A percentile compares a stretch with the other conserved stretches of the same genome.
Conservation (phyloP, 2,797 vertebrate genomes). For the Cryptoprocta ferox region DNA sequence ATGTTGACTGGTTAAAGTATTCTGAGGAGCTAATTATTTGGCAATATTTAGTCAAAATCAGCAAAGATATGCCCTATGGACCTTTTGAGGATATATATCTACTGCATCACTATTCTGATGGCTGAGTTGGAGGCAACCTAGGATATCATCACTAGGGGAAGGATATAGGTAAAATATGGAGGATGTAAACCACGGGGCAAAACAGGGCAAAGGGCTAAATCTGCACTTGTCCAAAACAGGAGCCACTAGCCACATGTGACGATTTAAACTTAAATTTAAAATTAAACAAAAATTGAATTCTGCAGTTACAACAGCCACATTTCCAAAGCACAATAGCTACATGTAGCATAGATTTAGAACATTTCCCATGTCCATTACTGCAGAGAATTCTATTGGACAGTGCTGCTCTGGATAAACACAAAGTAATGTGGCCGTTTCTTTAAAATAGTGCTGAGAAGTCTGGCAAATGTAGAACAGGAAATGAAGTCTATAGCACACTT, state of each 20-base stretch:
- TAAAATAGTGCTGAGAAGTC: constrained; percentile 22
- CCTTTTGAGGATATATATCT: background rate
- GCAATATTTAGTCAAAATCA: constrained; percentile 34
- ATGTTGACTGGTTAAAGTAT: background rate
- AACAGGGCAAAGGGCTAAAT: background rate
- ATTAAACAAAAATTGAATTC: constrained; percentile 43
- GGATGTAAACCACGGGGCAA: background rate
- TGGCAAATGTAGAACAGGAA: constrained; percentile 8
- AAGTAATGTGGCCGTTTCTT: constrained; percentile 20
- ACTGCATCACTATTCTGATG: background rate
- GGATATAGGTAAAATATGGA: background rate
- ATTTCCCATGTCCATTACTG: background rate
- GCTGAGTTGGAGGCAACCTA: background rate
- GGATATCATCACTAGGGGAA: background rate
- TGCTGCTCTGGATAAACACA: constrained; percentile 5
- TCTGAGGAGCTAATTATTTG: constrained; percentile 1
- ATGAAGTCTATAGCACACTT: background rate
- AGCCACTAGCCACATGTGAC: background rate
- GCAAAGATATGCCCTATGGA: background rate
- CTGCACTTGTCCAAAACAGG: background rate
- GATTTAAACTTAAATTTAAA: constrained; percentile 9
- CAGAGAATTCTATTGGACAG: background rate
- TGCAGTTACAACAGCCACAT: background rate
- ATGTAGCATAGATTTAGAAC: background rate
- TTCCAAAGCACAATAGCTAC: background rate